Evolutionary conservation across 1,140 invertebrate genomes (phyloP), one percentile per base, ranked within the genome.

Genomic region (Nylanderia fulva): DNA sequence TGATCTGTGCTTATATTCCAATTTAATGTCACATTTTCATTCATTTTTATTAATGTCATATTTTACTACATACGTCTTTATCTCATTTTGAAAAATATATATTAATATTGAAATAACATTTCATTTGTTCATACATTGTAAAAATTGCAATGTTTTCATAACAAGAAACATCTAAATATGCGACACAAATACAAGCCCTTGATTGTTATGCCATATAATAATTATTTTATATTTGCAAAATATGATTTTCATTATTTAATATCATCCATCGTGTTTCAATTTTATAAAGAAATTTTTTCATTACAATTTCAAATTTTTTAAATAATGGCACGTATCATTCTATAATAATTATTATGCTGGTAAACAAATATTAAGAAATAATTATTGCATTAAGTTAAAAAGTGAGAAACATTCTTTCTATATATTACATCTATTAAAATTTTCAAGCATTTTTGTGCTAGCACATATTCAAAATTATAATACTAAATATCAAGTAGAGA

Each of bases 181-280:
- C 29, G 4, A 74, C 33, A 74, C n/a, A 13, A 74, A 2, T 15
- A 9, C 0, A 54, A 7, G 3, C 13, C 60, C 8, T 48, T 48
- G 15, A 24, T n/a, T 42, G 2, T 61, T 29, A 39, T 15, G 1
- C 3, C 13, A 11, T 48, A 3, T 24, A 39, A 58, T 48, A 33
- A 63, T 76, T 76, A 27, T 60, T 48, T 48, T 33, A 77, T 33
- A 21, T 48, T 21, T 21, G 18, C 27, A 48, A 76, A 29, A 74
- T 39, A 21, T 61, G 58, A 63, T 45, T 76, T 45, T 24, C 11
- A 42, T 60, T n/a, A 63, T 3, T n/a, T 42, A 36, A 15, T 21
- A n/a, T 56, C 8, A 21, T 54, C n/a, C 15, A 24, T 54, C 4
- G 33, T 54, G 15, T 39, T 2, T 71, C 21, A 21, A 74, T 36